These are phyloP conservation scores for Fukomys damarensis DNA, from an alignment of 2,113 vertebrate species.

Conservation along the genomic window DNA sequence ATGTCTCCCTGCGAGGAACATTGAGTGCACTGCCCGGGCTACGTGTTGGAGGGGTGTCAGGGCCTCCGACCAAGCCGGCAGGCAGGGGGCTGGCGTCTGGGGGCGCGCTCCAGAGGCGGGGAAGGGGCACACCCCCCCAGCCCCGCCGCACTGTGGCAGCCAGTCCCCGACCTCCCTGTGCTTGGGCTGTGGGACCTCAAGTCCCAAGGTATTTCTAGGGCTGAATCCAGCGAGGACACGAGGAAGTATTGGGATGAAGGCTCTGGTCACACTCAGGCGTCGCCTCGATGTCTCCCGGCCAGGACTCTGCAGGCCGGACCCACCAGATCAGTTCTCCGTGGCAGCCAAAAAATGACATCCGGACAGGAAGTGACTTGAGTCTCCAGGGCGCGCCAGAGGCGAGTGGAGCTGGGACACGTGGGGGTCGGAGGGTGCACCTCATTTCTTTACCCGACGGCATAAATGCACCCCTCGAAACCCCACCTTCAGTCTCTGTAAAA, in stretches of 20 bases:
- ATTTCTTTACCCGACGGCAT: rapidly evolving
- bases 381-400: not conserved
- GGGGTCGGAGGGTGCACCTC: not conserved
- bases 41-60: not conserved
- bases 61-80: not conserved
- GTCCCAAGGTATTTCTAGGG: not conserved
- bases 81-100: slow-evolving; percentile 70
- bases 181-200: not conserved
- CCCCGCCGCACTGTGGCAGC: not conserved
- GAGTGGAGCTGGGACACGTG: not conserved
- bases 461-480: not conserved
- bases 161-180: not conserved
- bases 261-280: not conserved
- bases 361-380: not conserved
- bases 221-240: not conserved
- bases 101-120: slow-evolving; percentile 75
- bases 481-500: not conserved
- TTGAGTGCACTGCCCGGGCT: not conserved
- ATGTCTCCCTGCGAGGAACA: not conserved
- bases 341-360: not conserved
- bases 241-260: rapidly evolving
- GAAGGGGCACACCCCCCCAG: not conserved
- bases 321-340: not conserved
- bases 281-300: not conserved
- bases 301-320: too few relatives aligned